phyloP scores from a whole-genome alignment of 2,113 vertebrate species.

The Xerus inauris region DNA sequence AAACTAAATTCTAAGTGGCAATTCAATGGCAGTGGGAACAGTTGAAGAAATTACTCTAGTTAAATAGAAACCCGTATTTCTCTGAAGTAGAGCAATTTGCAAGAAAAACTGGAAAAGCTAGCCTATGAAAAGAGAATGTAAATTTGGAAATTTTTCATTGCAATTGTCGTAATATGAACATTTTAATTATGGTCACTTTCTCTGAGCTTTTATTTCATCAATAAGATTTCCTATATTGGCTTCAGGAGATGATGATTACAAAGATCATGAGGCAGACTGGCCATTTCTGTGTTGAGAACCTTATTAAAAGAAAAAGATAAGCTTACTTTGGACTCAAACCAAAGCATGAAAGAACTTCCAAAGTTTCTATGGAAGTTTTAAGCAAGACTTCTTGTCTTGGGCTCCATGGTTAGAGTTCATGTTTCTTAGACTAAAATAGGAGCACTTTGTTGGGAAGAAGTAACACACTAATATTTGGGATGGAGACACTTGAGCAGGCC shows the following conservation, averaged over 20 bases:
- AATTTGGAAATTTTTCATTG: background rate
- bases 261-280: background rate
- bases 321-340: background rate
- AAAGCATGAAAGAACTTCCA: background rate
- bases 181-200: conserved; percentile 47
- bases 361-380: conserved; percentile 10
- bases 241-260: background rate
- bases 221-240: background rate
- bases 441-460: background rate
- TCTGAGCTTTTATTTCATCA: conserved; percentile 53
- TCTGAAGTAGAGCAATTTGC: conserved; percentile 34
- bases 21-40: conserved; percentile 33
- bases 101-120: conserved; percentile 32
- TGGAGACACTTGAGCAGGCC: background rate
- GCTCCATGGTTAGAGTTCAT: background rate
- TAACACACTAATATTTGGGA: background rate
- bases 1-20: conserved; percentile 49
- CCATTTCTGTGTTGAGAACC: background rate
- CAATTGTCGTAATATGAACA: conserved; percentile 14
- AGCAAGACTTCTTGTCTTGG: background rate
- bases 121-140: conserved; percentile 16
- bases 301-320: background rate
- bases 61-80: conserved; percentile 41
- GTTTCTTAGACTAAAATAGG: background rate
- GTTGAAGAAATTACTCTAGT: conserved; percentile 52